Base-by-base conservation (phyloP, 2,888 invertebrate genomes). In the Sinohyriopsis cumingii region DNA sequence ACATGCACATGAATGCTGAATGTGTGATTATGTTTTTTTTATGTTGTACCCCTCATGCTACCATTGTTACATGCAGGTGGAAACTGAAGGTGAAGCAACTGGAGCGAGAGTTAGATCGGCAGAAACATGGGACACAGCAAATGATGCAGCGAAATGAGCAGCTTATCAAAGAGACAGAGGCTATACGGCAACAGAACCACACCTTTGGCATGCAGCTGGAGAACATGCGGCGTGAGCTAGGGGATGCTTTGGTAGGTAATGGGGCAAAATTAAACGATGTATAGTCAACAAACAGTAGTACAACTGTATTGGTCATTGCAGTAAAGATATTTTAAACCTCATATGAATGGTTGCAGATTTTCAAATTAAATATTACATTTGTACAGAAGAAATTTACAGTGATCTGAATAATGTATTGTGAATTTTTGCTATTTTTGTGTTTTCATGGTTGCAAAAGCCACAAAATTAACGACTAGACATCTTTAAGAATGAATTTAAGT, bases 51-150 rank as follows among this genome's bases (percentile, higher is more conserved):
- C 24, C 28, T 59, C 53, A 62, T 19, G 62, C 9, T 62, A 53
- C 6, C 63, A 19, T 24, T 65, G 54, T 57, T 54, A 24, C 22
- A 20, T 69, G 24, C 68, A 88, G 88, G 68, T 88, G 88, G 88
- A 88, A 89, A 75, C 72, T 84, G 70, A 88, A 88, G 73, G 86
- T 86, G 56, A 87, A 87, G 71, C 84, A 87, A 67, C 67, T 89
- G 55, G 89, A 89, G 78, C 74, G 84, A 28, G 88, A 88, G 68
- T 71, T 86, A n/a, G 88, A 88, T 70, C 76, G 87, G 19, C 80
- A 84, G 45, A 85, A 86, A 77, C 86, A 87, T 71, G 83, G 84
- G 28, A 79, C 81, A 45, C 75, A 82, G 33, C 84, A 86, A 67
- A 81, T 86, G 78, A 79, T 84, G 73, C 81, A 83, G 70, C 78